Base-by-base conservation (phyloP, 2,113 vertebrate genomes). In the Craseonycteris thonglongyai region DNA sequence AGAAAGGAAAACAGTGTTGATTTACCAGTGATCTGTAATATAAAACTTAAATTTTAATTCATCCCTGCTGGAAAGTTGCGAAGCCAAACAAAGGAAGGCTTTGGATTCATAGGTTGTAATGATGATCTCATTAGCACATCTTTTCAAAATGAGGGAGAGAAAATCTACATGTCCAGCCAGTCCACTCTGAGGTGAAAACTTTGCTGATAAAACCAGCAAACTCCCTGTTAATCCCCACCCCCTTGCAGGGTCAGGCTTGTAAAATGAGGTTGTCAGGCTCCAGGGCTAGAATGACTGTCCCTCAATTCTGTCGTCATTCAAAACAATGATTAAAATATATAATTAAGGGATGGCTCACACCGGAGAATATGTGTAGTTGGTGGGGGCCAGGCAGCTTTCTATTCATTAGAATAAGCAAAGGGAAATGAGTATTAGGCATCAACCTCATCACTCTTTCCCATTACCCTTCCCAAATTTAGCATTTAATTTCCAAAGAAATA, bases 171-270 rank as follows among this genome's bases (percentile, higher is more conserved):
- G n/a, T 30, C 24, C 11, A 15, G 2, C 33, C 1, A 11, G 24
- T 71, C 7, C 49, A 3, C 33, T 16, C 0, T 12, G 8, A 40
- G 33, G 10, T 21, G 21, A 6, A 66, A 33, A 0, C 21, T 40
- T 14, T 78, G 24, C 22, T 51, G 2, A 3, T 11, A 30, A 91
- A 85, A 28, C 21, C 8, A 42, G 45, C 59, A 19, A 56, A 49
- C 1, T 8, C 0, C 1, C 18, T 5, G n/a, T 28, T n/a, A n/a
- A n/a, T n/a, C n/a, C n/a, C n/a, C n/a, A n/a, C 9, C 85, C 33
- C 58, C 2, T 0, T 0, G 15, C 1, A 78, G 47, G 49, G 11
- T 54, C 72, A 30, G 8, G 47, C 78, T 51, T 86, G 1, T 40
- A 63, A 59, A 47, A 54, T 7, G 42, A 78, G 16, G 18, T 33